Evolutionary conservation across 2,888 invertebrate genomes (phyloP), one percentile per base, ranked within the genome.

Genomic region (Chloromyia formosa): DNA sequence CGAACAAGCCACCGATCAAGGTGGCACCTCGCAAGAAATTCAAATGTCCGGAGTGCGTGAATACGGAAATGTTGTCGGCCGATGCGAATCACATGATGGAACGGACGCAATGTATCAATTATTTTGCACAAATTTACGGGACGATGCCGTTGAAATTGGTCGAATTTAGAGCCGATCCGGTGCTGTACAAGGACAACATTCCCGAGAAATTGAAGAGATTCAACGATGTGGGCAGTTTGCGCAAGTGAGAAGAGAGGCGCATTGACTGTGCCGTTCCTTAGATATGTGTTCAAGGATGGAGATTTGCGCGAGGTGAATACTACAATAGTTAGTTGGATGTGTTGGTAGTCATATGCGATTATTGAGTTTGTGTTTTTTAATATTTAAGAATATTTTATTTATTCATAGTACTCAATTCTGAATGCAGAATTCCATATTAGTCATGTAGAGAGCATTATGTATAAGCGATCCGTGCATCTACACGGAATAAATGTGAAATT

Each of bases 21-120:
- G 96, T 97, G 40, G 93, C 96, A 0, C 97, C 97, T 0, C 89
- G 97, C 3, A 97, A 98, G 83, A 98, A 98, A 84, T 98, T 98
- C 87, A 96, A 97, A 84, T 98, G 97, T 82, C 96, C 97, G 0
- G 95, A 96, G 83, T 97, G 97, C 85, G 92, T 92, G 1, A 95
- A 95, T 84, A 95, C 93, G 0, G 96, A 96, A 86, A 96, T 96
- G 94, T 84, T 98, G 7, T 97, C 97, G 0, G 94, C 96, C 0
- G 96, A 96, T 86, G 88, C 94, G 42, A 92, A 92, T 40, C 97
- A 98, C 84, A 96, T 98, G 96, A 90, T 94, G 1, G 95, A 95
- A 82, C 88, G 98, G 3, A 95, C 97, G 0, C 92, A 93, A 27
- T 98, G 97, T 83, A 93, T 98, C 54, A 94, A 95, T 82, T 84